Evolutionary conservation across 2,797 vertebrate species (phyloP), one percentile per base, ranked within the genome.

Genomic region (Sebastes minor): DNA sequence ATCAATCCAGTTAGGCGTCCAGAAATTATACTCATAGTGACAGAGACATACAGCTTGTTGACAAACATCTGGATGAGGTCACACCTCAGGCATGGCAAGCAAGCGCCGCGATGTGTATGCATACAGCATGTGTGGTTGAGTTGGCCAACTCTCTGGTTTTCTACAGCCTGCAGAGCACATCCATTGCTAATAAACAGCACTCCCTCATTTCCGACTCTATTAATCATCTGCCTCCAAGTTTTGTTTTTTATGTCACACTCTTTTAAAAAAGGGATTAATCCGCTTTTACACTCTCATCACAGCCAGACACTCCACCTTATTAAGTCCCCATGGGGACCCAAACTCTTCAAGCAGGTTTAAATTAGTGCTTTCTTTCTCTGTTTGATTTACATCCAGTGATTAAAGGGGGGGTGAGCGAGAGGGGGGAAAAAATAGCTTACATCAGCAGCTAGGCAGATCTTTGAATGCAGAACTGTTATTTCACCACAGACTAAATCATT

Each of bases 341-440:
- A 88, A 91, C 83, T 91, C 83, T 89, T 92, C 86, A 91, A 93
- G 90, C 88, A 85, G 86, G 83, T 90, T 90, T 92, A 90, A 92
- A 92, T 91, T 85, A 89, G 88, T 86, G 83, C 81, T 87, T 92
- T 89, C 88, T 92, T 88, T 88, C 85, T 82, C 80, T 66, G 75
- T 89, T 90, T 90, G 91, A 93, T 93, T 92, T 94, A 89, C 81
- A 89, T 82, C 76, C 82, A 64, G 84, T 91, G 86, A 92, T 91
- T 92, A 90, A 92, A 89, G 55, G 11, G 76, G 78, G 68, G 57
- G 59, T 6, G 28, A 52, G 38, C 0, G 10, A 63, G 64, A 33
- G 69, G 60, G 1, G 16, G 1, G 12, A 3, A 70, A 5, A 86
- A 85, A 82, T 83, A 66, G 90, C 90, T 91, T 83, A 83, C 80